Conservation (phyloP, 2,888 invertebrate genomes). For the Leucozona laternaria region DNA sequence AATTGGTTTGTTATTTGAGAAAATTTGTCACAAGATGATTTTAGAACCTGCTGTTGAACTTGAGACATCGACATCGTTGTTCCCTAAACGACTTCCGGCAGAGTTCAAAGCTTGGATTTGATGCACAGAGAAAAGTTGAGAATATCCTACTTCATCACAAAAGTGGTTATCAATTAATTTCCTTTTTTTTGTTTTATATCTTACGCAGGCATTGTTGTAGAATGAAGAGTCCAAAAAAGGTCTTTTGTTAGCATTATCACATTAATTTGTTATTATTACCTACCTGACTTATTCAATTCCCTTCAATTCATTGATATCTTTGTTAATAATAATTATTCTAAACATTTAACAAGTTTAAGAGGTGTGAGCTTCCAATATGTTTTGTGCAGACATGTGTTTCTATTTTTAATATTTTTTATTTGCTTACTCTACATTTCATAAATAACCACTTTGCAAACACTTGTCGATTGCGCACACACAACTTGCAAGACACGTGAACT, state of each 20-base stretch:
- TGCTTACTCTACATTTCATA: not conserved
- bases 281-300: not conserved
- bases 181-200: not conserved
- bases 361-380: not conserved
- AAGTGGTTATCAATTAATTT: not conserved
- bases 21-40: not conserved
- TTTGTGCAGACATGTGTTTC: not conserved
- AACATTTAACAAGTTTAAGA: not conserved
- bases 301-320: not conserved
- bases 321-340: not conserved
- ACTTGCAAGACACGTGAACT: conserved; percentile 5
- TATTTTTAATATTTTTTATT: not conserved
- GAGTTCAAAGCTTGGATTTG: not conserved
- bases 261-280: not conserved
- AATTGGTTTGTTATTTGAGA: too few species aligned
- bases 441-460: conserved; percentile 18
- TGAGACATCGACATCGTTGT: not conserved
- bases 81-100: too few species aligned
- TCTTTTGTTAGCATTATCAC: not conserved
- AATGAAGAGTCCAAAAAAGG: not conserved
- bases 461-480: conserved; percentile 22
- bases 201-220: not conserved
- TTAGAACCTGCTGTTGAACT: not conserved
- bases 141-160: not conserved
- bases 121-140: not conserved